Base-by-base conservation (phyloP, 2,113 vertebrate species). In the Motacilla tschutschensis region DNA sequence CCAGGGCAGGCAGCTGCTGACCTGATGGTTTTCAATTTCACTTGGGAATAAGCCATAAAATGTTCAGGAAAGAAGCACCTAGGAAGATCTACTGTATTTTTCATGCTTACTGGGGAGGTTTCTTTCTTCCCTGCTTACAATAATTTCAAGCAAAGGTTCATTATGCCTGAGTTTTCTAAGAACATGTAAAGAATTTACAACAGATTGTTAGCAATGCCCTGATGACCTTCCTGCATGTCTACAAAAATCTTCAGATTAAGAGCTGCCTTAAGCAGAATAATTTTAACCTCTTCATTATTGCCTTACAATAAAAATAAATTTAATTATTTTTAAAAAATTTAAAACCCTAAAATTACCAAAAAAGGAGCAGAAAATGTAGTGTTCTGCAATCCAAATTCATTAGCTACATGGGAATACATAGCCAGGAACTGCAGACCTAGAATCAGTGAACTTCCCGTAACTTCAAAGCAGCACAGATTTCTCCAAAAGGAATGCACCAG, bases 101-200 rank as follows among this genome's bases (percentile, higher is more conserved):
- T 57, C 38, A 51, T 31, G 28, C 43, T 64, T 57, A 60, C 20
- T 70, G 43, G n/a, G 17, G 29, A 89, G 22, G 28, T 41, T 73
- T 73, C 16, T 40, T 69, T 76, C 16, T 40, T 69, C 43, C 54
- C 43, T 62, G 20, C 6, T 58, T 66, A 69, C 31, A 85, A 43
- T 15, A n/a, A 65, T 85, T 88, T 76, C 35, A 79, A 85, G 64
- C 38, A 69, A 87, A 62, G 25, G 35, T 77, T 67, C 17, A 21
- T 73, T 62, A 85, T 8, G 41, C 43, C 29, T 2, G 1, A 77
- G 35, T 11, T 72, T 59, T 87, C 53, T 55, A 67, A 47, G 15
- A 64, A 53, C 31, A 44, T 31, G 46, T 38, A 54, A 83, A 90
- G 53, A 48, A 86, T 65, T 80, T 73, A 50, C 24, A 86, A 38